Evolutionary conservation across 1,140 invertebrate genomes (phyloP), one percentile per base, ranked within the genome.

Genomic region (Drosophila trapezifrons): DNA sequence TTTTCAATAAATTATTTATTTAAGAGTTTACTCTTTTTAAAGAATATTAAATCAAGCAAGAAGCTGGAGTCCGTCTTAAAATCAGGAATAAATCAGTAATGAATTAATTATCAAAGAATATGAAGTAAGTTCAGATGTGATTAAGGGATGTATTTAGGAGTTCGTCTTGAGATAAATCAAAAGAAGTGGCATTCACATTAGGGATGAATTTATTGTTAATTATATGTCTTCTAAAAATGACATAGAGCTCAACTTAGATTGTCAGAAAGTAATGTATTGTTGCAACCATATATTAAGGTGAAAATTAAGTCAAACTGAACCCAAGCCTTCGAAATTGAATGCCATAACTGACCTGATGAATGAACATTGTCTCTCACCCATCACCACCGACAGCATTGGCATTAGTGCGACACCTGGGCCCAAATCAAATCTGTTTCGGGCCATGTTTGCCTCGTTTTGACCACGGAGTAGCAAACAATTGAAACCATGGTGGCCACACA

Each of bases 351-450:
- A 69, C 55, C 12, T 32, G 15, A 47, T 59, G 25, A 22, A 60
- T 32, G 49, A 56, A 20, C 59, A 52, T 47, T 51, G 42, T 20
- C 17, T 20, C 17, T 46, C 27, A 13, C 2, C 29, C 22, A 54
- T 29, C 27, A 45, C 12, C 22, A 32, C 54, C 15, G 20, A 42
- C 25, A 22, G 57, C 46, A 10, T 25, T 29, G 42, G 58, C 51
- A 57, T 35, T 29, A 64, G 52, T 29, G 42, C 47, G 56, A 58
- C 70, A 80, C 52, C 78, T 65, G 71, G 45, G 43, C 71, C 40
- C 47, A 76, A 60, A 76, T 80, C 71, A 80, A 57, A 70, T 37
- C 67, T 46, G 51, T 60, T 76, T 67, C 29, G 42, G 59, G 40
- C 52, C 52, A 54, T 74, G 32, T 85, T 84, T 84, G 74, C 46